Evolutionary conservation across 2,888 invertebrate genomes (phyloP).

Genomic region (Bembecia ichneumoniformis): DNA sequence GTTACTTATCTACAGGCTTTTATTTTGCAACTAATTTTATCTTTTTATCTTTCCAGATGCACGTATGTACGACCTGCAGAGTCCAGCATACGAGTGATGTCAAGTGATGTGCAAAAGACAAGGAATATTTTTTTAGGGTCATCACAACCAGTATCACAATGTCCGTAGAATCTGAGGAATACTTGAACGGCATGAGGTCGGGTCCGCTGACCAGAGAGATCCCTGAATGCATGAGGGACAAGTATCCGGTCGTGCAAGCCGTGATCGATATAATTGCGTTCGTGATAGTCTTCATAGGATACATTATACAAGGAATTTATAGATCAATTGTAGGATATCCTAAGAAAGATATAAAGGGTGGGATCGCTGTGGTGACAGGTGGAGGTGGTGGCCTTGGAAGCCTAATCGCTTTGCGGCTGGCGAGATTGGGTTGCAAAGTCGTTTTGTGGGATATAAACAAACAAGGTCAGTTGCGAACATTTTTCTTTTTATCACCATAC

Average conservation of each 20-base stretch:
- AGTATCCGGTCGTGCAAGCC: constrained; percentile 65
- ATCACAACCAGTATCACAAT: constrained; percentile 15
- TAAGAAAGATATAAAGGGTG: constrained; percentile 80
- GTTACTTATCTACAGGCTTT: no score
- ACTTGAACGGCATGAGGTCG: constrained; percentile 52
- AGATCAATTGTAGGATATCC: constrained; percentile 75
- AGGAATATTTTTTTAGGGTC: constrained; percentile 8
- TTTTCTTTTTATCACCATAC: background rate
- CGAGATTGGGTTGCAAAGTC: constrained; percentile 82
- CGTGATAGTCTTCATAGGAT: constrained; percentile 55
- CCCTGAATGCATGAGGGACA: constrained; percentile 62
- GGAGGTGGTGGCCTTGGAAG: constrained; percentile 90
- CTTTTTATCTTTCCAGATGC: background rate
- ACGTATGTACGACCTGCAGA: background rate
- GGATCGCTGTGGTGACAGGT: constrained; percentile 89
- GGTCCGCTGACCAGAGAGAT: constrained; percentile 62
- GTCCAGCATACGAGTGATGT: constrained; percentile 24
- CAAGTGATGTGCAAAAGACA: constrained; percentile 31
- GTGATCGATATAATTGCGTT: constrained; percentile 72
- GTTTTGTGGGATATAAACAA: constrained; percentile 93
- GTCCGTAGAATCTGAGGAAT: constrained; percentile 51
- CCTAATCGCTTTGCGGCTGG: constrained; percentile 80
- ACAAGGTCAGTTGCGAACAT: constrained; percentile 72
- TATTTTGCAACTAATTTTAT: no score
- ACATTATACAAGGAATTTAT: constrained; percentile 71